Conservation (phyloP, 2,797 vertebrate species). For the Accipiter badius region DNA sequence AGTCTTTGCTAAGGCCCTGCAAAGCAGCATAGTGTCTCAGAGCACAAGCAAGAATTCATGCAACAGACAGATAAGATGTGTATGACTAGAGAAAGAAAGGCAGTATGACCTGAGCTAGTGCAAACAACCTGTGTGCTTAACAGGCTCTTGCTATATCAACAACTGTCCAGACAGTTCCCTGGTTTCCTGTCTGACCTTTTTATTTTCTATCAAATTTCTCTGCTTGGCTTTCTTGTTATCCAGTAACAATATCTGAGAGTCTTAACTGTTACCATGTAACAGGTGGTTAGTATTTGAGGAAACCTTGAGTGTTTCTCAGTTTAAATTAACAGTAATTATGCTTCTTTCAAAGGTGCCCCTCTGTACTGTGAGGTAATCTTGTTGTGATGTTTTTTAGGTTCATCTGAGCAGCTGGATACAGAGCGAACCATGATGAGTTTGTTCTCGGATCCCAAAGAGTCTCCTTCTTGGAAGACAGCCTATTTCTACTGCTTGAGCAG, state of each 20-base stretch:
- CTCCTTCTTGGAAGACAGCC: conserved; percentile 84
- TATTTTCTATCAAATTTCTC: background rate
- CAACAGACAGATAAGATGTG: background rate
- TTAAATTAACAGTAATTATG: background rate
- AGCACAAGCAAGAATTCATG: background rate
- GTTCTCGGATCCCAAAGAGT: conserved; percentile 81
- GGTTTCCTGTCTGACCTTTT: background rate
- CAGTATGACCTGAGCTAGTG: background rate
- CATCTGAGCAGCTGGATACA: conserved; percentile 81
- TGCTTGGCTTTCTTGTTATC: background rate
- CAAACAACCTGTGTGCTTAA: background rate
- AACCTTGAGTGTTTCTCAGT: background rate
- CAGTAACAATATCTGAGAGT: background rate
- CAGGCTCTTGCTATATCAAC: background rate
- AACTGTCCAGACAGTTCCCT: background rate
- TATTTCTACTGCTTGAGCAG: conserved; percentile 93
- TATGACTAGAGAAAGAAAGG: background rate
- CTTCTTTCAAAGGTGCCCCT: background rate
- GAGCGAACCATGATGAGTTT: conserved; percentile 83
- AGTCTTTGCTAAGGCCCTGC: background rate
- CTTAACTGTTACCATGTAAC: background rate
- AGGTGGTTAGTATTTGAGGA: background rate
- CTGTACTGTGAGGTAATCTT: background rate
- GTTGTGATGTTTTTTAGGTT: conserved; percentile 34
- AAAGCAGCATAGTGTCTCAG: background rate